Evolutionary conservation across 1,140 invertebrate species (phyloP).

Genomic region (Apocrypta bakeri): DNA sequence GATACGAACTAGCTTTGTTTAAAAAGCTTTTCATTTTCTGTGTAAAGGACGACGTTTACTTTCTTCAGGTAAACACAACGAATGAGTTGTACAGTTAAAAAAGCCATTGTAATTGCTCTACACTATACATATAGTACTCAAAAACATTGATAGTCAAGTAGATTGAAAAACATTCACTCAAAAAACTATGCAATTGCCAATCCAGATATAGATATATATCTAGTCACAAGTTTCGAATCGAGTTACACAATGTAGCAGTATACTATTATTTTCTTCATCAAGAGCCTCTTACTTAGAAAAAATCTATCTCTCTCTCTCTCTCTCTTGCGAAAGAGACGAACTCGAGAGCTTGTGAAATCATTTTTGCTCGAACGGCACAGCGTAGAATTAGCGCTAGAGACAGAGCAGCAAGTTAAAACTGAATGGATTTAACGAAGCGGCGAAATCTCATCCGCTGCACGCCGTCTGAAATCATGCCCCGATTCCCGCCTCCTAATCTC

Average conservation of each 20-base stretch:
- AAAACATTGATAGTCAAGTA: background rate
- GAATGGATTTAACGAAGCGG: conserved; percentile 67
- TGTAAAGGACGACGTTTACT: too few species aligned
- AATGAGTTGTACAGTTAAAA: too few species aligned
- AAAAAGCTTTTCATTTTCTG: too few species aligned
- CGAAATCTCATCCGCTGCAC: conserved; percentile 39
- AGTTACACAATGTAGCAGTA: too few species aligned
- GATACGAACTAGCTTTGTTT: too few species aligned
- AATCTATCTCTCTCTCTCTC: background rate
- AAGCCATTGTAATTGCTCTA: background rate
- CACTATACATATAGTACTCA: too few species aligned
- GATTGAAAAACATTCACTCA: background rate
- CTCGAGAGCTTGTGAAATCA: conserved; percentile 16
- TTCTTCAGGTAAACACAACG: background rate
- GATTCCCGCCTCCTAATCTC: conserved; percentile 46
- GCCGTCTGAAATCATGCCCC: conserved; percentile 34
- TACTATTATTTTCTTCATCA: too few species aligned
- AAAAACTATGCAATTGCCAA: too few species aligned
- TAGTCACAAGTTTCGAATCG: too few species aligned
- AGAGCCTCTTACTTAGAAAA: background rate
- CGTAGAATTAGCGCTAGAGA: conserved; percentile 53
- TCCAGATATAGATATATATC: too few species aligned
- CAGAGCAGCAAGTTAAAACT: conserved; percentile 54
- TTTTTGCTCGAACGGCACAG: background rate
- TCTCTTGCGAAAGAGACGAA: background rate